phyloP scores from a whole-genome alignment of 1,140 invertebrate species.

The Homalodisca vitripennis region DNA sequence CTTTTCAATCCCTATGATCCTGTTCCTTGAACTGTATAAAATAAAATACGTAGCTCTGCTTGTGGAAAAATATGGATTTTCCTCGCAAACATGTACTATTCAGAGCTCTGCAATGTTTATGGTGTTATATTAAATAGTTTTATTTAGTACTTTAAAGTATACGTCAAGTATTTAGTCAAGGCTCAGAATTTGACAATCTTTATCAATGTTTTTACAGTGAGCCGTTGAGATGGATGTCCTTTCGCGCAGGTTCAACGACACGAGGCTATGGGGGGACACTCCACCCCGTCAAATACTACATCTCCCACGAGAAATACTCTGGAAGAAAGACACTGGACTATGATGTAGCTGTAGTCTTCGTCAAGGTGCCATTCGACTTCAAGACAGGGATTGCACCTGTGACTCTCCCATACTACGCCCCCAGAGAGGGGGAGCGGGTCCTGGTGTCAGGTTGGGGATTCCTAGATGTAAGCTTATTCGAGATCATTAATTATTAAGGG shows the following conservation, averaged over 20 bases:
- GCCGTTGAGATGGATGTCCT: slow-evolving; percentile 1
- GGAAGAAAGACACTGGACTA: slow-evolving; percentile 49
- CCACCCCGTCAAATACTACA: not conserved
- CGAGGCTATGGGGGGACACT: not conserved
- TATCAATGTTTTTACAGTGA: too few species aligned
- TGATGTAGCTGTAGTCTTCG: slow-evolving; percentile 53
- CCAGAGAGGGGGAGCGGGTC: slow-evolving; percentile 39
- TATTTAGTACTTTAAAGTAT: too few species aligned
- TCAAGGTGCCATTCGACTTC: slow-evolving; percentile 42
- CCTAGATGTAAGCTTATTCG: slow-evolving; percentile 41
- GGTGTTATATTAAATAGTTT: too few species aligned
- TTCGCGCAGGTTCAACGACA: not conserved
- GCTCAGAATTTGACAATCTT: too few species aligned
- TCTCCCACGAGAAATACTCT: slow-evolving; percentile 32
- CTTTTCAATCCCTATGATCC: too few species aligned
- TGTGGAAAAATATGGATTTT: too few species aligned
- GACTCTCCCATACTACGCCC: slow-evolving; percentile 36
- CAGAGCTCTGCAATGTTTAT: too few species aligned
- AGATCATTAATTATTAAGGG: too few species aligned
- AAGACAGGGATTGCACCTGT: slow-evolving; percentile 40
- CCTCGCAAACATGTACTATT: too few species aligned
- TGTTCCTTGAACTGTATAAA: too few species aligned
- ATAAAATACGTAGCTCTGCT: too few species aligned
- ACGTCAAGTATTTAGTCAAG: too few species aligned
- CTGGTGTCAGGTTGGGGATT: slow-evolving; percentile 48